Conservation (phyloP, 2,113 vertebrate species). For the Pelvicachromis taeniatus region DNA sequence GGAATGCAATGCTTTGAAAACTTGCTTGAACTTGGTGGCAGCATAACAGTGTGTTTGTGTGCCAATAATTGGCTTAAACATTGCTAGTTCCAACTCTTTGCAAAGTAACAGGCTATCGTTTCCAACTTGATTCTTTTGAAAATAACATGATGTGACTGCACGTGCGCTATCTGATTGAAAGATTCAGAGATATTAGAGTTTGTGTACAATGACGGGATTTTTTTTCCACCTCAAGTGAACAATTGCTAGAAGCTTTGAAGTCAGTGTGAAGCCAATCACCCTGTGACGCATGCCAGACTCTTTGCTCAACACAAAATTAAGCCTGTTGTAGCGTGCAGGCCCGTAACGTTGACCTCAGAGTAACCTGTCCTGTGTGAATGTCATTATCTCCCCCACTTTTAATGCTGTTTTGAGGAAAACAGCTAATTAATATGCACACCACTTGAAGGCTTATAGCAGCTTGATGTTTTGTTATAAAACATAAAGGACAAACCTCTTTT, state of each 20-base stretch:
- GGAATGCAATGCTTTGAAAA: background rate
- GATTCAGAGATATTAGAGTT: background rate
- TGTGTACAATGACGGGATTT: background rate
- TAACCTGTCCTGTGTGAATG: background rate
- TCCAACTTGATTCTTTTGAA: background rate
- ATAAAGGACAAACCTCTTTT: background rate
- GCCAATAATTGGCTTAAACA: background rate
- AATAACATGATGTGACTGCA: background rate
- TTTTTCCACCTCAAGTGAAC: background rate
- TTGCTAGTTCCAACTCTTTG: background rate
- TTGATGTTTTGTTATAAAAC: accelerated
- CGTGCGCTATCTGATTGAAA: background rate
- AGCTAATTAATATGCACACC: background rate
- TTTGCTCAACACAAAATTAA: background rate
- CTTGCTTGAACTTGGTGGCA: background rate
- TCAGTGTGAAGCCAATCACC: background rate
- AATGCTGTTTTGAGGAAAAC: background rate
- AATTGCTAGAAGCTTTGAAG: background rate
- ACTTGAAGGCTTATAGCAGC: background rate
- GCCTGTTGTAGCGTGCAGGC: background rate
- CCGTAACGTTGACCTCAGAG: background rate
- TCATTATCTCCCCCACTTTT: background rate
- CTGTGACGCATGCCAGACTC: background rate
- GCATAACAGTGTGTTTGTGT: background rate
- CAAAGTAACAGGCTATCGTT: background rate